These are phyloP conservation scores for Petrolisthes cinctipes DNA, from an alignment of 2,888 invertebrate genomes.

Conservation along the genomic window DNA sequence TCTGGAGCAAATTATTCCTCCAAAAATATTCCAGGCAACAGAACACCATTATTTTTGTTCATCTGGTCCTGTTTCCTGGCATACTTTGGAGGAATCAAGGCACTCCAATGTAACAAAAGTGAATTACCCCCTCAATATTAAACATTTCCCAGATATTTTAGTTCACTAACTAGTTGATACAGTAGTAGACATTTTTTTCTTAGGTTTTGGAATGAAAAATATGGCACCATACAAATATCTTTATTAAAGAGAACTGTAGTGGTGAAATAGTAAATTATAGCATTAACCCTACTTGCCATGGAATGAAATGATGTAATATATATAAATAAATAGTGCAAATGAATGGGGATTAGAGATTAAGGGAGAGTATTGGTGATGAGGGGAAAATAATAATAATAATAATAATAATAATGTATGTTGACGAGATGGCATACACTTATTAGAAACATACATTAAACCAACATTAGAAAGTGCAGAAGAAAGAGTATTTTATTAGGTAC, in stretches of 20 bases:
- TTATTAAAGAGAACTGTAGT: conserved; percentile 56
- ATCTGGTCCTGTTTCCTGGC: too few species aligned
- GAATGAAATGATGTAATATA: conserved; percentile 38
- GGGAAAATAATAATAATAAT: background rate
- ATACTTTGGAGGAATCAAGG: too few species aligned
- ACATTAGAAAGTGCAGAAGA: conserved; percentile 10
- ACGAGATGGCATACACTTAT: background rate
- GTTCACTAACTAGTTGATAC: too few species aligned
- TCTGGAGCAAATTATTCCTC: too few species aligned
- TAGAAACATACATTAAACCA: conserved; percentile 7
- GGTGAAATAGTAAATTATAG: conserved; percentile 39
- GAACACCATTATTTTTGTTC: too few species aligned
- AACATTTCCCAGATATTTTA: too few species aligned
- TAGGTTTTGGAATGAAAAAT: background rate
- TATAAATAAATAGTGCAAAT: conserved; percentile 26
- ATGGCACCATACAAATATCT: conserved; percentile 53
- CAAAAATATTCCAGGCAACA: too few species aligned
- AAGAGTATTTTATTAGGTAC: background rate
- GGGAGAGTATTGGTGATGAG: conserved; percentile 14
- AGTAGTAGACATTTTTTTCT: background rate
- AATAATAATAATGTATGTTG: conserved; percentile 13
- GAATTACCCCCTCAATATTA: too few species aligned
- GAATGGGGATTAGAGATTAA: conserved; percentile 15
- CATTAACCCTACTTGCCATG: conserved; percentile 38
- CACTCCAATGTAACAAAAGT: too few species aligned